phyloP scores from a whole-genome alignment of 2,113 vertebrate genomes.

The Semnornis frantzii region DNA sequence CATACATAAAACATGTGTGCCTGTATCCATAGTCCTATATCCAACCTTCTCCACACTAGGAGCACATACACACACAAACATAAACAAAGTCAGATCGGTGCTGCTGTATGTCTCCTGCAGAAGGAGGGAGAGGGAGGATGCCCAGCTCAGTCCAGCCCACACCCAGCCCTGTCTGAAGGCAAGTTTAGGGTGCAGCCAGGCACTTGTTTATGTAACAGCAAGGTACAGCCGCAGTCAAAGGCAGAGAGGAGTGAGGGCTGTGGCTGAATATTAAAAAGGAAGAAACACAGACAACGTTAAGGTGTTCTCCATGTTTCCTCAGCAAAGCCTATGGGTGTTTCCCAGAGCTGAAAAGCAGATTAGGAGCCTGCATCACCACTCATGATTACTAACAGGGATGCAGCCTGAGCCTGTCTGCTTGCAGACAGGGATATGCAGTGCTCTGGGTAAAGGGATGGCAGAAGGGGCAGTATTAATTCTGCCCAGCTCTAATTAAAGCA shows the following conservation, averaged over 20 bases:
- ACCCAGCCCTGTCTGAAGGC: neutral
- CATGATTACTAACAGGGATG: neutral
- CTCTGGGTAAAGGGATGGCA: neutral
- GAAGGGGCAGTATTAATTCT: neutral
- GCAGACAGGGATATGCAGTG: neutral
- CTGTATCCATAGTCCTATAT: accelerated
- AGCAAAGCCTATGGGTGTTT: neutral
- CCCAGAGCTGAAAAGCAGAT: neutral
- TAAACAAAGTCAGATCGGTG: accelerated
- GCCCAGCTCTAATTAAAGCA: slow-evolving; percentile 19
- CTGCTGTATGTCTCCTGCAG: neutral
- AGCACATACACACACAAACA: accelerated
- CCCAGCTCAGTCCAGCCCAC: neutral
- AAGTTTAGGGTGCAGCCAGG: neutral
- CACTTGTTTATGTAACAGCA: slow-evolving; percentile 47
- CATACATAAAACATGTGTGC: accelerated
- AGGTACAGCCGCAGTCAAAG: slow-evolving; percentile 6
- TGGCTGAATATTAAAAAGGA: neutral
- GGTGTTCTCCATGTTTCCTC: neutral
- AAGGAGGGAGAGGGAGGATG: neutral
- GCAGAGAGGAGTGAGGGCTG: neutral
- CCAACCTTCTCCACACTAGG: accelerated
- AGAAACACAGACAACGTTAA: neutral
- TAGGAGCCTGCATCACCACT: neutral
- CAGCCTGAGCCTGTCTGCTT: neutral